phyloP scores from a whole-genome alignment of 2,888 invertebrate species.

The Callyntrura guangdongensis region DNA sequence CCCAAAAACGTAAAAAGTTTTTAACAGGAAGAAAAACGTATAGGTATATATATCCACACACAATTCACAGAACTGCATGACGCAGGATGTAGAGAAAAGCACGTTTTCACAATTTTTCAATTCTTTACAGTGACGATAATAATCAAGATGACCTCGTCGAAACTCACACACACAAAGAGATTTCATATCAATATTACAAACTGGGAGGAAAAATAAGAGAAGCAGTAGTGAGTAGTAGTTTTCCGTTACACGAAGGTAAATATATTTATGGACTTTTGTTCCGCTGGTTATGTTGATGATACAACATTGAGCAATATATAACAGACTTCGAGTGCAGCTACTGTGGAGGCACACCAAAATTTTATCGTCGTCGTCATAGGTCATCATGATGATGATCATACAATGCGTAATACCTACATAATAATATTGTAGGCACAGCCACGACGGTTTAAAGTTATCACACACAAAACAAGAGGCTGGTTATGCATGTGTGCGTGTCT shows the following conservation, averaged over 20 bases:
- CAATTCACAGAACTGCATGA: background rate
- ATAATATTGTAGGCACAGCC: background rate
- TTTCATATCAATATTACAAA: too few species aligned
- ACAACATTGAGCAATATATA: background rate
- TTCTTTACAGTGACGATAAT: constrained; percentile 63
- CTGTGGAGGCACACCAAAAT: background rate
- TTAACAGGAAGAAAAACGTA: constrained; percentile 38
- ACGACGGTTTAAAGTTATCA: too few species aligned
- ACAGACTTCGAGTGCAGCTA: background rate
- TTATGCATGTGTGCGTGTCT: too few species aligned
- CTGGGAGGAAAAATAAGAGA: too few species aligned
- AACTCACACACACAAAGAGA: background rate
- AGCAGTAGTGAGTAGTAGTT: too few species aligned
- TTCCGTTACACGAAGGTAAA: too few species aligned
- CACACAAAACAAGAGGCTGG: too few species aligned
- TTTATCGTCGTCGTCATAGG: too few species aligned
- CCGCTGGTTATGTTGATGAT: too few species aligned
- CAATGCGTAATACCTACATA: background rate
- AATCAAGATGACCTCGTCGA: constrained; percentile 67
- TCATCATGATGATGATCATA: too few species aligned
- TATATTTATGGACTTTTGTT: too few species aligned
- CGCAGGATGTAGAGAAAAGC: constrained; percentile 53
- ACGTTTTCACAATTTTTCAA: constrained; percentile 67
- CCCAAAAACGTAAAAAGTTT: constrained; percentile 47
- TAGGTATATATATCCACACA: too few species aligned